Percentiles rank a stretch among this genome's conserved stretches.
Conservation (phyloP, 2,113 vertebrate genomes). For the Poeciliopsis retropinna region DNA sequence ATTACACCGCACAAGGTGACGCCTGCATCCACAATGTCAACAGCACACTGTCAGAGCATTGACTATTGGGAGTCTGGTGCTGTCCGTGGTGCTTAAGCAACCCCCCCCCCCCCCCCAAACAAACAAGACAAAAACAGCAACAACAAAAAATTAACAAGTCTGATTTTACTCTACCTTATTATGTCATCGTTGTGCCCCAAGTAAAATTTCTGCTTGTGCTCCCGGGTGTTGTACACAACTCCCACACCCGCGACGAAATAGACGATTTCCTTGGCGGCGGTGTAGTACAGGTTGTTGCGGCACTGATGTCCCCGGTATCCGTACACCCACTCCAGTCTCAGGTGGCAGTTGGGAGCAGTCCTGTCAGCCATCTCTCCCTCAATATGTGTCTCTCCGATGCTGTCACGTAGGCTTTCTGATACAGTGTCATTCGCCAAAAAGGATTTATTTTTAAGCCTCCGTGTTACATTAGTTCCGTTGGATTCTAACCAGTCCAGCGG, state of each 20-base stretch:
- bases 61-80: conserved; percentile 21
- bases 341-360: conserved; percentile 95
- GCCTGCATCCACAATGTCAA: conserved; percentile 43
- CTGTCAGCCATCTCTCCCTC: conserved; percentile 93
- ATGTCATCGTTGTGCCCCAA: conserved; percentile 98
- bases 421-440: conserved; percentile 74
- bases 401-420: conserved; percentile 61
- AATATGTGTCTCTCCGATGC: conserved; percentile 67
- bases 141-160: not conserved
- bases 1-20: conserved; percentile 66
- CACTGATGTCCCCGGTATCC: conserved; percentile 98
- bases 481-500: conserved; percentile 46
- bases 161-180: conserved; percentile 87
- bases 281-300: conserved; percentile 99
- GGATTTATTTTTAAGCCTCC: conserved; percentile 66
- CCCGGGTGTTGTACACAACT: conserved; percentile 97
- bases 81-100: conserved; percentile 70
- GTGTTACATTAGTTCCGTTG: conserved; percentile 68
- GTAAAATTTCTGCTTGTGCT: conserved; percentile 99
- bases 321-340: conserved; percentile 98
- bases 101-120: too few species aligned
- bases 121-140: too few species aligned
- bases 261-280: conserved; percentile 95
- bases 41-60: conserved; percentile 2
- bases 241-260: conserved; percentile 97